phyloP scores from a whole-genome alignment of 2,113 vertebrate species.

The Tragulus kanchil region DNA sequence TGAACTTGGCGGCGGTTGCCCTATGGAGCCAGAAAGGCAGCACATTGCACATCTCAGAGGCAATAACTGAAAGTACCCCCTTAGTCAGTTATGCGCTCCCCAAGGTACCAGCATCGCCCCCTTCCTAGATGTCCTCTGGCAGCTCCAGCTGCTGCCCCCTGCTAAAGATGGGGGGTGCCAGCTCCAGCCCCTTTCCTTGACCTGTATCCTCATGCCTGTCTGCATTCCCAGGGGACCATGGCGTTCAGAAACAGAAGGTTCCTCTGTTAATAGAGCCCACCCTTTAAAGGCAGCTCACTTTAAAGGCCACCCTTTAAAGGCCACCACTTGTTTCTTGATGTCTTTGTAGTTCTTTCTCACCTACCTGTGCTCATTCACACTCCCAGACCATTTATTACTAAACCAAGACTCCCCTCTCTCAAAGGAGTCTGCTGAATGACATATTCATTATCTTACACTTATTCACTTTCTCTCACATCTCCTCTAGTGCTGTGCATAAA shows the following conservation, averaged over 20 bases:
- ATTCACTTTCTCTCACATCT: not conserved
- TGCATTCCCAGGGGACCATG: not conserved
- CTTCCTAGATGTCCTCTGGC: not conserved
- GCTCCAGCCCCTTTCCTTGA: not conserved
- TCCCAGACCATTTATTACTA: not conserved
- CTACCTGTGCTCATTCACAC: not conserved
- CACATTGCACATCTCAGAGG: not conserved
- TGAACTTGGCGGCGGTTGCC: not conserved
- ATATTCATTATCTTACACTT: not conserved
- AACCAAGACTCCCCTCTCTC: not conserved
- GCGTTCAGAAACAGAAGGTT: not conserved
- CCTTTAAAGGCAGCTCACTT: not conserved
- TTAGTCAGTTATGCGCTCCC: not conserved
- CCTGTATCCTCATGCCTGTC: not conserved
- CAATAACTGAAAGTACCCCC: not conserved
- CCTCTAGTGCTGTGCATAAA: slow-evolving; percentile 10
- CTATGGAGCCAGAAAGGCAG: not conserved
- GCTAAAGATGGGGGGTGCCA: not conserved
- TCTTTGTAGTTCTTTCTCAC: not conserved
- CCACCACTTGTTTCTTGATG: not conserved
- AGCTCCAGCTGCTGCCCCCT: not conserved
- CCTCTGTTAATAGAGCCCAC: not conserved
- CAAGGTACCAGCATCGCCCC: not conserved
- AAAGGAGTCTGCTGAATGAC: not conserved
- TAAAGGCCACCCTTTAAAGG: not conserved